Base-by-base conservation (phyloP, 1,140 invertebrate species). In the Monochamus saltuarius region DNA sequence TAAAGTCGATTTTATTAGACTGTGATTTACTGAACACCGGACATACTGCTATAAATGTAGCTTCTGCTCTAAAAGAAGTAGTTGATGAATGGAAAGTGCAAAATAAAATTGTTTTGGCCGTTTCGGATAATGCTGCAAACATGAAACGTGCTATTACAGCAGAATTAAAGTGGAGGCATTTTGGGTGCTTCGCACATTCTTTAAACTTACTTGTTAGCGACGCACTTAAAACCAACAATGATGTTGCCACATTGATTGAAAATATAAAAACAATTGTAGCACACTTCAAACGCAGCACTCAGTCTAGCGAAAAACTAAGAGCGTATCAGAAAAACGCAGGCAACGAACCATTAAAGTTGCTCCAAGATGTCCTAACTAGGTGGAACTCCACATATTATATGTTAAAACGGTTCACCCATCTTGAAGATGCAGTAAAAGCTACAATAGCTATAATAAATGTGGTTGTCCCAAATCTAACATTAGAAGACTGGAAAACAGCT, bases 331-430 rank as follows among this genome's bases (percentile, higher is more conserved):
- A 37, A 35, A 56, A 56, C n/a, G 17, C 61, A 29, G 45, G 39
- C 2, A 50, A 65, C 10, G 29, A 7, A 7, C 49, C 65, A 7
- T 62, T 55, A 59, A 73, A 72, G 66, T 50, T 73, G 42, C 63
- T 73, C 11, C 68, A 75, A 59, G 65, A 71, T 35, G 71, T 77
- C 0, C 39, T 39, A 2, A 77, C 75, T 0, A 40, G 73, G 4
- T 77, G 71, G 75, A 76, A 77, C 43, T 72, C 71, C 17, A 75
- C 71, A 0, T 76, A 67, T 56, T 73, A 75, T 53, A 78, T 77
- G 76, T 56, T 77, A 1, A 34, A 73, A 60, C 51, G 75, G 59
- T 78, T 79, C 70, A 43, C 75, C 7, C 67, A 73, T 35, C 42
- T 78, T 7, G 52, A 68, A 17, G 67, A 40, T 57, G 64, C 73